Evolutionary conservation across 2,888 invertebrate genomes (phyloP).

Genomic region (Busseola fusca): DNA sequence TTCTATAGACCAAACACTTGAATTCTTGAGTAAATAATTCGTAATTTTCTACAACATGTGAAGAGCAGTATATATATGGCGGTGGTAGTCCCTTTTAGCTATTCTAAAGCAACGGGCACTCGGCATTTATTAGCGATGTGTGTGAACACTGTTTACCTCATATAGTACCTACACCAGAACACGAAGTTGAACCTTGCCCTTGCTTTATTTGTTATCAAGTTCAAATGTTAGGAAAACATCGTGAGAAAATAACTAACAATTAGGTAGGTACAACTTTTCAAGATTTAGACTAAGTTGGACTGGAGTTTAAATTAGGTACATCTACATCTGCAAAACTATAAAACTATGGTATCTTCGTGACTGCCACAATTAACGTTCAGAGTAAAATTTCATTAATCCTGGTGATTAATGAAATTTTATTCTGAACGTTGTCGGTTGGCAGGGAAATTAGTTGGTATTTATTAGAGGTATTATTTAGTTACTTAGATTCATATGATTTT

Average conservation of each 20-base stretch:
- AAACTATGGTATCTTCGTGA: background rate
- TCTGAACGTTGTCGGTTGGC: too few species aligned
- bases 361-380: background rate
- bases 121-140: slow-evolving; percentile 53
- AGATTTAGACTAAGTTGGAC: background rate
- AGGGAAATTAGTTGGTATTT: background rate
- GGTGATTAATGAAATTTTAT: too few species aligned
- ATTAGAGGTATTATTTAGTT: background rate
- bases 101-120: slow-evolving; percentile 36
- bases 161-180: slow-evolving; percentile 38
- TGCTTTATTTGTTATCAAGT: slow-evolving; percentile 54
- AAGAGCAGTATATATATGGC: background rate
- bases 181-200: slow-evolving; percentile 55
- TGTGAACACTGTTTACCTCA: slow-evolving; percentile 46
- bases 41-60: slow-evolving; percentile 9
- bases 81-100: slow-evolving; percentile 29
- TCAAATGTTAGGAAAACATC: slow-evolving; percentile 50
- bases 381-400: background rate
- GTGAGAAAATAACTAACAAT: slow-evolving; percentile 52
- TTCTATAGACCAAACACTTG: background rate
- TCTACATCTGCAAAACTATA: background rate
- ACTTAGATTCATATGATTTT: background rate
- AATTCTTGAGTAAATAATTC: background rate
- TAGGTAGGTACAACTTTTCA: slow-evolving; percentile 15
- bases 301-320: background rate